Base-by-base conservation (phyloP, 2,113 vertebrate genomes). In the Cisticola juncidis region DNA sequence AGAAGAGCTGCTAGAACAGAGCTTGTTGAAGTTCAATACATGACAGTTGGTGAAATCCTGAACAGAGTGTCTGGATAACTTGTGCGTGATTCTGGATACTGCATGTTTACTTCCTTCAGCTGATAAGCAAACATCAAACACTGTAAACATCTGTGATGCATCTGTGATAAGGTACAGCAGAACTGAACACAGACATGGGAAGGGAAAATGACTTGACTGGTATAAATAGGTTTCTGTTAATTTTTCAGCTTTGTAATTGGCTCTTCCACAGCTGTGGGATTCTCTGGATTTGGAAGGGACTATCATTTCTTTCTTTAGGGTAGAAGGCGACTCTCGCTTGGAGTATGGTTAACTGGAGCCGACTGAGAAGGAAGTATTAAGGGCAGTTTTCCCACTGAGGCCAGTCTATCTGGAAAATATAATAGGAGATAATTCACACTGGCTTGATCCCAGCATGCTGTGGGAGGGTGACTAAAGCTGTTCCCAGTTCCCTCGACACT, bases 41-140 rank as follows among this genome's bases (percentile, higher is more conserved):
- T 29, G n/a, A 31, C 6, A 20, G 0, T 6, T 92, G 25, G 7
- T 48, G 51, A 60, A 86, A 51, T 60, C 31, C 47, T 84, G 17
- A 19, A 13, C 24, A 18, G 65, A 14, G 17, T 19, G 40, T 7
- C 36, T 51, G 47, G 7, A 6, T 70, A 66, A 54, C 33, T n/a
- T 28, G 7, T 53, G 23, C 25, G 8, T 8, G 9, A 8, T 33
- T 60, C 28, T 64, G 56, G 18, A 12, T 85, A 13, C 26, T 42
- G 11, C 0, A 0, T 45, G 22, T 57, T 45, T 68, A 15, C 9
- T 77, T 81, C 16, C 58, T 76, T 76, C 14, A 18, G 12, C 18
- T 58, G 21, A 1, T 66, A 14, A 44, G 57, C n/a, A 62, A 51
- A 20, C 9, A 5, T 14, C 12, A 14, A 66, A 42, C 45, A 8